A percentile compares a stretch with the other conserved stretches of the same genome.
Conservation (phyloP, 1,140 invertebrate genomes). For the Zeugodacus cucurbitae region DNA sequence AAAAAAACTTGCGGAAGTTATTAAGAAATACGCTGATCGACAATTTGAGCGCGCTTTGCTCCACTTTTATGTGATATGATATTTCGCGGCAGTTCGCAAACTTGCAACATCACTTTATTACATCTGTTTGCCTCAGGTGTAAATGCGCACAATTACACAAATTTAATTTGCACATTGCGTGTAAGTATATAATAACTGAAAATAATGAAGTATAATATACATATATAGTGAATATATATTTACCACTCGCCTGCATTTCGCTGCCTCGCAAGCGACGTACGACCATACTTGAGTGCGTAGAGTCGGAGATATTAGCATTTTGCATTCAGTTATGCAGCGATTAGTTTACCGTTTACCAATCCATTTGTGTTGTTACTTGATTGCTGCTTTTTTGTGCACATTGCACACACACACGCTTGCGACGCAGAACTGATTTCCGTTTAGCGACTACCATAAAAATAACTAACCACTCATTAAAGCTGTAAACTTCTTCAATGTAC, state of each 20-base stretch:
- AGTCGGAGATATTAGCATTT: neutral
- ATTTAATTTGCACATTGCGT: conserved; percentile 27
- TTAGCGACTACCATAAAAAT: conserved; percentile 39
- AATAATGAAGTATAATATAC: neutral
- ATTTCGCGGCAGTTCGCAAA: neutral
- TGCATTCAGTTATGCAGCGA: conserved; percentile 8
- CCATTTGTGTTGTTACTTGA: conserved; percentile 5
- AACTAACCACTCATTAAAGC: conserved; percentile 37
- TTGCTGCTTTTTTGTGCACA: neutral
- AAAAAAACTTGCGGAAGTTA: neutral
- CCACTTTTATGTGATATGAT: neutral
- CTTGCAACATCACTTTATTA: neutral
- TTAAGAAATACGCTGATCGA: neutral
- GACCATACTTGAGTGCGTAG: neutral
- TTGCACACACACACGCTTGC: neutral
- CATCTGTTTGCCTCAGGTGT: neutral
- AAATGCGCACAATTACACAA: conserved; percentile 22
- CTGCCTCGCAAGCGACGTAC: neutral
- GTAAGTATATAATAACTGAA: neutral
- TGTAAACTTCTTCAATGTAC: neutral
- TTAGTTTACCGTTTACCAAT: conserved; percentile 35
- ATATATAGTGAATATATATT: neutral
- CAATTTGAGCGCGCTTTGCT: neutral
- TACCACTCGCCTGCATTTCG: neutral
- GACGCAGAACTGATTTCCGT: neutral